Evolutionary conservation across 1,140 invertebrate genomes (phyloP).

Genomic region (Chrysoperla carnea): DNA sequence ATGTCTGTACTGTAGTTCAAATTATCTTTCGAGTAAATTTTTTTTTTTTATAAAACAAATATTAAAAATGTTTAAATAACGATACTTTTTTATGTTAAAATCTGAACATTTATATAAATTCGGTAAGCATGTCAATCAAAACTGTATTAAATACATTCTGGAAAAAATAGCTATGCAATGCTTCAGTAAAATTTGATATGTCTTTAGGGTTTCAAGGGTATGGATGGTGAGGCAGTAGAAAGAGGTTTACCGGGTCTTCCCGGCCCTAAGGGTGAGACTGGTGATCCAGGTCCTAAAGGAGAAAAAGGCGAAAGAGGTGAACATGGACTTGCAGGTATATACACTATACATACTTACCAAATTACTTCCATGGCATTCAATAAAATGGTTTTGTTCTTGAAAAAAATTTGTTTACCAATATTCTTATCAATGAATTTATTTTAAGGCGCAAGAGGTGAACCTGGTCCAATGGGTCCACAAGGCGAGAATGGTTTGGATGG

Average conservation of each 20-base stretch:
- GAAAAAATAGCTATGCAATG: neutral
- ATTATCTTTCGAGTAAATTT: too few species aligned
- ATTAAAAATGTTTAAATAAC: too few species aligned
- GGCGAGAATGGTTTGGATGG: constrained; percentile 65
- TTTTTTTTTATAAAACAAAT: too few species aligned
- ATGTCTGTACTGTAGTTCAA: too few species aligned
- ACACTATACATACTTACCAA: neutral
- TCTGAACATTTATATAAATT: too few species aligned
- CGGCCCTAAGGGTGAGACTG: constrained; percentile 28
- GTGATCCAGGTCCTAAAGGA: constrained; percentile 63
- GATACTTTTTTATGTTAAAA: too few species aligned
- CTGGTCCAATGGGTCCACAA: constrained; percentile 54
- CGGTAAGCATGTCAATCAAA: too few species aligned
- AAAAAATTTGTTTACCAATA: neutral
- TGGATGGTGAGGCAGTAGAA: constrained; percentile 24
- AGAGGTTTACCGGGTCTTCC: constrained; percentile 25
- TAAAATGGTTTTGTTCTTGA: neutral
- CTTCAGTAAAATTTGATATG: neutral
- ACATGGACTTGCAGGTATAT: constrained; percentile 67
- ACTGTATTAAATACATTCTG: neutral
- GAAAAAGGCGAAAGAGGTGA: constrained; percentile 76
- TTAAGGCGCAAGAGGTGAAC: constrained; percentile 20
- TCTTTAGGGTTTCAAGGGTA: constrained; percentile 21
- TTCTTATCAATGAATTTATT: neutral
- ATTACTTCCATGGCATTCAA: neutral